Conservation (phyloP, 1,140 invertebrate genomes). For the Thaumatotibia leucotreta region DNA sequence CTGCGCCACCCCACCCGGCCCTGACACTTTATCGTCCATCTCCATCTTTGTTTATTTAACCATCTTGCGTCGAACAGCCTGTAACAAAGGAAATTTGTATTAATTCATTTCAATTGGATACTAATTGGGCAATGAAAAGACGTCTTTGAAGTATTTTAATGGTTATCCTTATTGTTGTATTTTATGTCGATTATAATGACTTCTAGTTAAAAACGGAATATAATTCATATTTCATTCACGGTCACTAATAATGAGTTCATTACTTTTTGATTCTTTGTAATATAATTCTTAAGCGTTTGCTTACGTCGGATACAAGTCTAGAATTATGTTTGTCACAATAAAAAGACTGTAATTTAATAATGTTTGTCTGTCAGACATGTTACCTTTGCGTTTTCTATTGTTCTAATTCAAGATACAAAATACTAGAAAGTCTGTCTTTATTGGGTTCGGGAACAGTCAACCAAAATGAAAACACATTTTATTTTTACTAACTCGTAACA, state of each 20-base stretch:
- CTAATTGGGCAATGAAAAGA: neutral
- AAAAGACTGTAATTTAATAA: no score
- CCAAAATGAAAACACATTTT: neutral
- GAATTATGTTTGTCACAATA: no score
- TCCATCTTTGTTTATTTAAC: slow-evolving; percentile 29
- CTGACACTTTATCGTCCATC: slow-evolving; percentile 64
- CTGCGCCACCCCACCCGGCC: slow-evolving; percentile 62
- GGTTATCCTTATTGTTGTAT: neutral
- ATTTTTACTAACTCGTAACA: neutral
- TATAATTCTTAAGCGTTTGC: no score
- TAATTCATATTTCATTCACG: neutral
- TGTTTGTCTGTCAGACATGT: no score
- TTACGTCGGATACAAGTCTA: no score
- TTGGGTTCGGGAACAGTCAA: neutral
- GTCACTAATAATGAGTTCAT: neutral
- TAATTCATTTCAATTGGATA: neutral
- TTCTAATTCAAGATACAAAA: no score
- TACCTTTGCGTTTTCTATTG: no score
- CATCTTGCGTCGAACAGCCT: slow-evolving; percentile 7
- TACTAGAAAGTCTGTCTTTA: neutral
- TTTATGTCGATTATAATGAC: neutral
- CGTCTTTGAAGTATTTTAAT: neutral
- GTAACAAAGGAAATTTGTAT: slow-evolving; percentile 16
- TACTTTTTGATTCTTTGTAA: neutral
- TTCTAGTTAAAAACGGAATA: neutral